Base-by-base conservation (phyloP, 2,888 invertebrate genomes). In the Baccha elongata region DNA sequence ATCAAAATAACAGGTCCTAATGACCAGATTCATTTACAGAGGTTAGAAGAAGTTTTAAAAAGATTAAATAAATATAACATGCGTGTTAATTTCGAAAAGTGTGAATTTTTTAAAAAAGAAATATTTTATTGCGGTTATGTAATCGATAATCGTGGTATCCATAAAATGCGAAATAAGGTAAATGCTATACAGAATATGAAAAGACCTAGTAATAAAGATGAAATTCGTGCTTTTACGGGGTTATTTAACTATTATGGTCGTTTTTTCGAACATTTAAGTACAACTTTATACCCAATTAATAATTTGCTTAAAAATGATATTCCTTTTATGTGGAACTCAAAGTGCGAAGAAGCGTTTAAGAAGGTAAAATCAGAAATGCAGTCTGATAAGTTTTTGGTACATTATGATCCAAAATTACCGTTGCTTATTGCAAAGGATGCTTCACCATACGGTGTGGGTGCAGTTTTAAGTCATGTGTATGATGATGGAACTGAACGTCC, bases 1-100 rank as follows among this genome's bases (percentile, higher is more conserved):
- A 52, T 52, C 2, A 29, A 52, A 13, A 13, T 32, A 86, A 52
- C 52, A 17, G 40, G 40, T 15, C 7, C 11, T 8, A 52, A 4
- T 3, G 52, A 52, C 17, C 10, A 32, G 17, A 13, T 32, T 3
- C 32, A 52, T 17, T 32, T 32, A 32, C 15, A 15, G 17, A 29
- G 32, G 2, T 52, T 52, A 32, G 11, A 52, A 5, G 52, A 52
- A 17, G 52, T 52, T 11, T 29, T 52, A 3, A 52, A 32, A 17
- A 29, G 52, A n/a, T 23, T 52, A 4, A 10, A 52, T 5, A 17
- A 32, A 17, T 10, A 5, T 17, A 32, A 52, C 32, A 29, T 52
- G 29, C 15, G 17, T 15, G 32, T 29, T 13, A 52, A 29, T 32
- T 13, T 48, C 2, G 26, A 48, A 48, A 48, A 48, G 26, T 26